A percentile compares a stretch with the other conserved stretches of the same genome.
These are phyloP conservation scores for Hipposideros armiger DNA, from an alignment of 2,113 vertebrate genomes.

Conservation along the genomic window DNA sequence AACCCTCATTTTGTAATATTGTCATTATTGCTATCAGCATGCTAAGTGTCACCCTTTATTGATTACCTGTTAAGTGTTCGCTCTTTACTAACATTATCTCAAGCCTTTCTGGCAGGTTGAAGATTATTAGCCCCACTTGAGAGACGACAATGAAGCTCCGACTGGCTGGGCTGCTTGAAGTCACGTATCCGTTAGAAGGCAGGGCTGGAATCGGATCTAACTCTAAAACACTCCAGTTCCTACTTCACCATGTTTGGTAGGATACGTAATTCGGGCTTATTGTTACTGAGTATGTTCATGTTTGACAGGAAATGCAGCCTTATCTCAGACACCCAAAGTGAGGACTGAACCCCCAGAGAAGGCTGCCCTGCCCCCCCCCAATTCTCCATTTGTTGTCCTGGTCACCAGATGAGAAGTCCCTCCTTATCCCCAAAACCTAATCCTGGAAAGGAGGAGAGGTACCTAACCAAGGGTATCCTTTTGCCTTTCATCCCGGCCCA, in stretches of 20 bases:
- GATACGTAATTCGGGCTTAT: not conserved
- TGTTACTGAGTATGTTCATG: not conserved
- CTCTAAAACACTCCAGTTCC: not conserved
- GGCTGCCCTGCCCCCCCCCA: not conserved
- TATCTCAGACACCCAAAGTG: not conserved
- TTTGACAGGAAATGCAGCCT: not conserved
- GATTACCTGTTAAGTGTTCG: not conserved
- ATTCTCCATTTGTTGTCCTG: not conserved
- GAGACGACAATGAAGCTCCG: not conserved
- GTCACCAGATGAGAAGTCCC: not conserved
- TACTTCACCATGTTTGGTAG: not conserved
- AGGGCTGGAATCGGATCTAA: not conserved
- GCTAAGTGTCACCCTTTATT: not conserved
- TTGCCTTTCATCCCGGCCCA: not conserved
- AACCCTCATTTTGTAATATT: not conserved
- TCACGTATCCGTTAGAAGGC: not conserved
- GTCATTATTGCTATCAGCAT: not conserved
- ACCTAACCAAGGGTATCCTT: not conserved
- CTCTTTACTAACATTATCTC: not conserved
- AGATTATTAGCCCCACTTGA: not conserved
- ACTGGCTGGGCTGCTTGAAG: not conserved
- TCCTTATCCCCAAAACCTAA: not conserved
- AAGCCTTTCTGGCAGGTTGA: not conserved
- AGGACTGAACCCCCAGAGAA: not conserved
- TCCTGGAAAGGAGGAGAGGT: not conserved